phyloP scores from a whole-genome alignment of 2,888 invertebrate species.

The Folsomia candida region DNA sequence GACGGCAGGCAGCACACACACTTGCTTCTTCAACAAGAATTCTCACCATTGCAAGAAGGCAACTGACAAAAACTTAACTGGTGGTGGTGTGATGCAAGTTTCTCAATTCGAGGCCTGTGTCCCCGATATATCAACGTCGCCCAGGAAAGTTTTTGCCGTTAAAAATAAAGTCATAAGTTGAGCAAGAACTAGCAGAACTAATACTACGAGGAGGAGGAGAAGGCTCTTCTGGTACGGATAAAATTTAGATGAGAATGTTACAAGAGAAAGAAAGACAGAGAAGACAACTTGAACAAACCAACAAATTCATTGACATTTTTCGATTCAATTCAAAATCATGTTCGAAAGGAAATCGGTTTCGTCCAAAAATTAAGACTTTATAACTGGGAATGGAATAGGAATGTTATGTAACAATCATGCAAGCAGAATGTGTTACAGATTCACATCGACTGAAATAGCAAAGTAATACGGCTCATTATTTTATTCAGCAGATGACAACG shows the following conservation, averaged over 20 bases:
- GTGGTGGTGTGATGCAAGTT: not conserved
- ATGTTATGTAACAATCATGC: not conserved
- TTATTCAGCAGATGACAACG: conserved; percentile 15
- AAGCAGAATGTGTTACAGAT: too few species aligned
- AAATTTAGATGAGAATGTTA: not conserved
- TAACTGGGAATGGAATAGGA: too few species aligned
- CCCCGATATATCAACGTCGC: not conserved
- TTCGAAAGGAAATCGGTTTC: too few species aligned
- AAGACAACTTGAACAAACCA: not conserved
- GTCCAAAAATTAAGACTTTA: too few species aligned
- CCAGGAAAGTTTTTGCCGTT: not conserved
- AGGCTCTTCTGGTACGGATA: not conserved
- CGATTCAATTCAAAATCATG: not conserved
- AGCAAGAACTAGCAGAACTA: not conserved
- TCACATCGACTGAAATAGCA: too few species aligned
- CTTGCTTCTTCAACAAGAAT: not conserved
- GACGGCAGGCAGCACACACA: too few species aligned
- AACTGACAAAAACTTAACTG: conserved; percentile 8
- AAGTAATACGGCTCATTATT: conserved; percentile 9
- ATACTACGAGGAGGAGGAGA: not conserved
- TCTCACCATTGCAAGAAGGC: not conserved
- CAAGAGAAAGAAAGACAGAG: too few species aligned
- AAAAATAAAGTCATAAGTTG: not conserved
- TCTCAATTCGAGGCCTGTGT: not conserved
- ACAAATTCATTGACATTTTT: not conserved